A percentile compares a stretch with the other conserved stretches of the same genome.
phyloP scores from a whole-genome alignment of 2,888 invertebrate species.

The Perizoma affinitatum region DNA sequence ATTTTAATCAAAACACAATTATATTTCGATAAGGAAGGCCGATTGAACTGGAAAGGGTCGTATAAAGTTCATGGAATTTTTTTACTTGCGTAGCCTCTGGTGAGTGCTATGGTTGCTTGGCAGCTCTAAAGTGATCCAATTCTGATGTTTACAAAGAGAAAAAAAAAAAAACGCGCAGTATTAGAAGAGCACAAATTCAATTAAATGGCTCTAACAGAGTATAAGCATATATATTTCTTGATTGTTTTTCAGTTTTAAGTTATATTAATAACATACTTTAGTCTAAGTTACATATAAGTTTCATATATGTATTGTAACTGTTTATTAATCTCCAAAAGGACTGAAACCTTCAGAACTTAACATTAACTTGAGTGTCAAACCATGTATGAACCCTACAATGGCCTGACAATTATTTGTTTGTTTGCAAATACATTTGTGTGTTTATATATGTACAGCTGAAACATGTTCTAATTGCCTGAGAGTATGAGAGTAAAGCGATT shows the following conservation, averaged over 20 bases:
- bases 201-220: too few species aligned
- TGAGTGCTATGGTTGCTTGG: background rate
- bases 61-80: conserved; percentile 6
- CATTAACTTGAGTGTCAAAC: conserved; percentile 33
- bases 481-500: conserved; percentile 1
- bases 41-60: conserved; percentile 15
- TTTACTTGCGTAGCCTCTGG: conserved; percentile 20
- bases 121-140: too few species aligned
- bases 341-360: conserved; percentile 9
- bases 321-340: background rate
- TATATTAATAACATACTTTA: too few species aligned
- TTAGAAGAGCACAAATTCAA: too few species aligned
- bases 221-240: too few species aligned
- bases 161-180: too few species aligned
- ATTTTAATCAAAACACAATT: conserved; percentile 23
- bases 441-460: background rate
- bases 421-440: conserved; percentile 9
- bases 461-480: conserved; percentile 15
- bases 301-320: too few species aligned
- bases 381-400: conserved; percentile 25
- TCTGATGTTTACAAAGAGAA: too few species aligned
- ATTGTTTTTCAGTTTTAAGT: background rate
- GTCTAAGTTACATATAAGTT: too few species aligned
- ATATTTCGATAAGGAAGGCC: conserved; percentile 14
- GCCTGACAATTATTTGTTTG: conserved; percentile 17